phyloP scores from a whole-genome alignment of 2,888 invertebrate genomes.

The Aromia moschata region DNA sequence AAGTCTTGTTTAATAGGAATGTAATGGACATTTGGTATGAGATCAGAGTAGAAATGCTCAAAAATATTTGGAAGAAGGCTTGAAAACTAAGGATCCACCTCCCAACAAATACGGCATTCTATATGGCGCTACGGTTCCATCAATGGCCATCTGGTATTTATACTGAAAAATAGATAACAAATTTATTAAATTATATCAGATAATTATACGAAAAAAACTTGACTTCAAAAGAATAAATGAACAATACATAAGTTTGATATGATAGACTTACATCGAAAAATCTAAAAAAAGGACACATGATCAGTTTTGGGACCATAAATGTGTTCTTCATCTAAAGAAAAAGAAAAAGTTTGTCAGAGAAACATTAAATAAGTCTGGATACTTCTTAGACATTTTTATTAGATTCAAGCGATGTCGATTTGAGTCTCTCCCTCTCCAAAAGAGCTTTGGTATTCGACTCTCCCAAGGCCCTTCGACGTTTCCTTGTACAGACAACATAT shows the following conservation, averaged over 20 bases:
- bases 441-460: conserved; percentile 76
- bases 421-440: conserved; percentile 95
- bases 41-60: conserved; percentile 89
- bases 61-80: conserved; percentile 94
- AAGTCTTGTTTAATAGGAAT: conserved; percentile 83
- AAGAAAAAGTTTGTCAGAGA: conserved; percentile 97
- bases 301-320: conserved; percentile 87
- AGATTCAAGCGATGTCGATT: conserved; percentile 84
- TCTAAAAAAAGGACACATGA: conserved; percentile 86
- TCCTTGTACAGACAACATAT: conserved; percentile 90
- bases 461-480: conserved; percentile 78
- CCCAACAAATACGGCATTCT: conserved; percentile 90
- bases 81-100: conserved; percentile 88
- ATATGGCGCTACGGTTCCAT: conserved; percentile 97
- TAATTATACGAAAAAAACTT: too few species aligned
- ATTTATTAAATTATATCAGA: too few species aligned
- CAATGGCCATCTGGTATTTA: conserved; percentile 93
- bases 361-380: conserved; percentile 87
- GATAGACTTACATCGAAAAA: conserved; percentile 96
- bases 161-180: conserved; percentile 73
- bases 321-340: conserved; percentile 81
- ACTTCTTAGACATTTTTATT: conserved; percentile 76
- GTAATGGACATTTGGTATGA: conserved; percentile 82
- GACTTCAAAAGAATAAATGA: too few species aligned
- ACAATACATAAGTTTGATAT: too few species aligned